Conservation (phyloP, 2,113 vertebrate species). For the Pituophis catenifer region DNA sequence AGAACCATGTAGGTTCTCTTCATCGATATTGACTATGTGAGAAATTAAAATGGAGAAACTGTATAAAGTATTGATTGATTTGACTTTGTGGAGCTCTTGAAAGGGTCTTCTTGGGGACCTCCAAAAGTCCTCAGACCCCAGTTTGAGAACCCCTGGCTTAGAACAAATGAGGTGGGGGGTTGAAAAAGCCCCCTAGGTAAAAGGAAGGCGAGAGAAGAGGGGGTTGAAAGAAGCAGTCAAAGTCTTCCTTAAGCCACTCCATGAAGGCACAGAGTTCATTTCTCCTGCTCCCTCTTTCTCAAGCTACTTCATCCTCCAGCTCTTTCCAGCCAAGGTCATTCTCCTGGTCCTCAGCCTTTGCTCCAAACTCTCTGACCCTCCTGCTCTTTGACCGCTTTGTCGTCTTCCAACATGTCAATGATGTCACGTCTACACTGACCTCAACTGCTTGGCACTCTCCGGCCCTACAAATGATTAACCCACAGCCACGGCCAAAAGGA, state of each 20-base stretch:
- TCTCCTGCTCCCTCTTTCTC: not conserved
- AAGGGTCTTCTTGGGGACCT: not conserved
- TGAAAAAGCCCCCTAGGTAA: not conserved
- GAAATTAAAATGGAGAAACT: not conserved
- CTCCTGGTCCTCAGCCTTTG: not conserved
- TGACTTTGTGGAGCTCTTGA: not conserved
- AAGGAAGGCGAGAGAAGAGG: not conserved
- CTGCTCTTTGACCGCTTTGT: not conserved
- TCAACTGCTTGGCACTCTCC: not conserved
- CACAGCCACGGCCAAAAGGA: not conserved
- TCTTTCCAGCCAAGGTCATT: not conserved
- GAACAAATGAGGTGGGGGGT: not conserved
- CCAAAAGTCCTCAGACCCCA: not conserved
- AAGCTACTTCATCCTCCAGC: not conserved
- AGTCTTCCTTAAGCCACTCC: not conserved
- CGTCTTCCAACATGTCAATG: not conserved
- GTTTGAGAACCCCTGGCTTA: not conserved
- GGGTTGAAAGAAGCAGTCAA: not conserved
- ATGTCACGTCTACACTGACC: not conserved
- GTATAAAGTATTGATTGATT: not conserved
- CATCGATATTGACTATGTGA: not conserved
- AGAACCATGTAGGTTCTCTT: not conserved
- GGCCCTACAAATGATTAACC: not conserved
- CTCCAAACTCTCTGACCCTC: not conserved
- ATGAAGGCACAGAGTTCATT: not conserved